Base-by-base conservation (phyloP, 2,797 vertebrate genomes). In the Labroides dimidiatus region DNA sequence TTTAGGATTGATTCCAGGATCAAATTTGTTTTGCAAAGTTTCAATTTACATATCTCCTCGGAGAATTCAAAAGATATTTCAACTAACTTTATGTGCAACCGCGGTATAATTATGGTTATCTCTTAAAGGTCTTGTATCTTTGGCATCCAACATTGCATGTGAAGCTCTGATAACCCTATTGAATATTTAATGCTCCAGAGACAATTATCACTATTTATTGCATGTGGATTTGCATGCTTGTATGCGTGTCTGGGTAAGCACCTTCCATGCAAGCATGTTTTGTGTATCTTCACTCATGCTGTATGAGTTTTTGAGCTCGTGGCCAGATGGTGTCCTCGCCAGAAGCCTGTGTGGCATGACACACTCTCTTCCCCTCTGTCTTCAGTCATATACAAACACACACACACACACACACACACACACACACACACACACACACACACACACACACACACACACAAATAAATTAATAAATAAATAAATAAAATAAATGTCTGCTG, bases 311-410 rank as follows among this genome's bases (percentile, higher is more conserved):
- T 57, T 56, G 75, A 85, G 86, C 80, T 49, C 1, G 20, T 85
- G 77, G 80, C 81, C 87, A 89, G 84, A 85, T 84, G 73, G 86
- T 84, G 78, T 80, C 80, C 80, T 82, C 67, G 62, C 72, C 79
- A 84, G 79, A 84, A 81, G 63, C 59, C 70, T 75, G 43, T 65
- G 57, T 73, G 55, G 45, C 50, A 36, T 79, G 54, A 51, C 37
- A 39, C 47, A 16, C 52, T 50, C 39, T 37, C 53, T 52, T 44
- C 48, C 41, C 20, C 51, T 48, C 33, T 61, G 6, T 53, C 49
- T 42, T 54, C 30, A 33, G 8, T 33, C 30, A 33, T 8, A 33
- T 8, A 33, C 30, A 33, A 4, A 8, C 30, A 33, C 30, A 33
- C 30, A 45, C 37, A 21, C 37, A 49, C 36, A 44, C n/a, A 19